A percentile compares a stretch with the other conserved stretches of the same genome.
phyloP scores from a whole-genome alignment of 2,888 invertebrate species.

The Drosophila basisetae region DNA sequence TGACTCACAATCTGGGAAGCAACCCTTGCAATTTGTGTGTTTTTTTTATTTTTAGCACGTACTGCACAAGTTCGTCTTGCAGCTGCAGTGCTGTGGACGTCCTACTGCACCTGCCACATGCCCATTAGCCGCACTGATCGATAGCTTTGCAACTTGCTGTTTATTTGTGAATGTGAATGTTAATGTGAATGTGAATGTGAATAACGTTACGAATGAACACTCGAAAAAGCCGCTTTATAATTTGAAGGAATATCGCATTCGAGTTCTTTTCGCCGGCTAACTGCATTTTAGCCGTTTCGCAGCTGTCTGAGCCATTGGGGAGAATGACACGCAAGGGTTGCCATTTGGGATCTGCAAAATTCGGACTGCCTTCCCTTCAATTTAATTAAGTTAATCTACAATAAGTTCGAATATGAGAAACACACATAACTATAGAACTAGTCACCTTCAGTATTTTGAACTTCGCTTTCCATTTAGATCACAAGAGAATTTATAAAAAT shows the following conservation, averaged over 20 bases:
- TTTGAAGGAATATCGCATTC: conserved; percentile 55
- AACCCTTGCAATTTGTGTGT: conserved; percentile 29
- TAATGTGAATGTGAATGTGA: conserved; percentile 22
- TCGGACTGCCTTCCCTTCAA: neutral
- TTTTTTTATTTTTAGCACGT: conserved; percentile 50
- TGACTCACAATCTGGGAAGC: conserved; percentile 51
- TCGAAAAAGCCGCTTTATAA: conserved; percentile 73
- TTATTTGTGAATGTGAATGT: conserved; percentile 3
- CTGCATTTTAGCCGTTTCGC: conserved; percentile 70
- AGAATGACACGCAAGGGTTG: conserved; percentile 57
- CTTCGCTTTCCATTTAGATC: neutral
- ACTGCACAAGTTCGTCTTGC: conserved; percentile 41
- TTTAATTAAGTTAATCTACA: neutral
- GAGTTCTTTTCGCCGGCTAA: conserved; percentile 47
- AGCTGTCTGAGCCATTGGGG: conserved; percentile 50
- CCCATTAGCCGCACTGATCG: conserved; percentile 70
- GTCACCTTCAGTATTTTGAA: neutral
- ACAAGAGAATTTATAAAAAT: neutral
- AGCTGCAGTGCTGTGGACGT: conserved; percentile 29
- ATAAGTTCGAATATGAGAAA: neutral
- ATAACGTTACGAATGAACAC: neutral
- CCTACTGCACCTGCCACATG: conserved; percentile 54
- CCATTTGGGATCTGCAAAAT: conserved; percentile 11
- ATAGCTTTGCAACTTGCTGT: conserved; percentile 52
- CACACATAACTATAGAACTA: neutral